Evolutionary conservation across 2,797 vertebrate species (phyloP), one percentile per base, ranked within the genome.

Genomic region (Lindbergichthys nudifrons): DNA sequence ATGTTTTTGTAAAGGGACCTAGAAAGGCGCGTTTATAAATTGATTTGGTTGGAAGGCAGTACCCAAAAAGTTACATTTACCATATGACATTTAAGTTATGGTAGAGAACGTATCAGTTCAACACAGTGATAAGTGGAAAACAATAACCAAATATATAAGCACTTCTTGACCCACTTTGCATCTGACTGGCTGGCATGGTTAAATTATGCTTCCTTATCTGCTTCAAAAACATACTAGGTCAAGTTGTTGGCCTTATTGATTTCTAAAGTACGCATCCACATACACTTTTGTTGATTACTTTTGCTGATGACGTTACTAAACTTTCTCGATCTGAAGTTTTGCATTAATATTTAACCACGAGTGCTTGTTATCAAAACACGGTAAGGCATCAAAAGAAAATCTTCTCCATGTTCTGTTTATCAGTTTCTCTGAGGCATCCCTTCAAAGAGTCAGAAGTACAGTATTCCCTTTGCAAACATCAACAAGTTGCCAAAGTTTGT

Each of bases 231-330:
- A 66, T 18, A 65, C 41, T 5, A 16, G 13, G 23, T 41, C 30
- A 45, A 11, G 23, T 32, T 52, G 36, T 46, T 66, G 23, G 21
- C 51, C 36, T 32, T 10, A 13, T 30, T 8, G 16, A 45, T 45
- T 53, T 53, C 41, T 10, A 45, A 45, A 54, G 12, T 43, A n/a
- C 41, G 32, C 32, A 13, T 36, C 45, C 1, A 10, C 47, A 41
- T 21, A 23, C 7, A 10, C n/a, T 52, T 30, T 26, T 23, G 13
- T 21, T 14, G 36, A 9, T 14, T 61, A n/a, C n/a, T 16, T 54
- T 67, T 19, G 65, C 42, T 46, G 52, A 56, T 12, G 6, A 65
- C 42, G n/a, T 57, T 26, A 57, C 13, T 57, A 53, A 53, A 21
- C 23, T 7, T 42, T 41, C 45, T 39, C n/a, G 23, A 43, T 51